Evolutionary conservation across 2,888 invertebrate species (phyloP).

Genomic region (Malthinus seriepunctatus): DNA sequence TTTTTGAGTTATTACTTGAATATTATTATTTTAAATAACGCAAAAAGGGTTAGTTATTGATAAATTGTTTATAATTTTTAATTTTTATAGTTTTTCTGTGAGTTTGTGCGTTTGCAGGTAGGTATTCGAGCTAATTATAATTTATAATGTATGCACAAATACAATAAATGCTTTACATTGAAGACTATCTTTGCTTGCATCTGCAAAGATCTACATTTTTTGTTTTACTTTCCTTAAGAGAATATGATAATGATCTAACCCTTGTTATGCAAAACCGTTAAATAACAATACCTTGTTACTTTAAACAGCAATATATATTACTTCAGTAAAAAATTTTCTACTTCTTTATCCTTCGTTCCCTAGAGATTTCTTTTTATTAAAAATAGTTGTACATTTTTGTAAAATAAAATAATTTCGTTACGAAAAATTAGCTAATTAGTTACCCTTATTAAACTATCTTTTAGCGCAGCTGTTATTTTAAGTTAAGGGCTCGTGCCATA

Average conservation of each 20-base stretch:
- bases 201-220: slow-evolving; percentile 19
- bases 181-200: slow-evolving; percentile 16
- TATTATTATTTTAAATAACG: no score
- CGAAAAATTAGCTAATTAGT: slow-evolving; percentile 1
- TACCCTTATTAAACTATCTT: slow-evolving; percentile 7
- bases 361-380: no score
- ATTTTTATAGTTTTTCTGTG: no score
- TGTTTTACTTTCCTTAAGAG: slow-evolving; percentile 17
- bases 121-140: neutral
- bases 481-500: slow-evolving; percentile 9
- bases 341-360: no score
- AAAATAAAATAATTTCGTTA: no score
- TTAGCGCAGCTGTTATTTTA: slow-evolving; percentile 10
- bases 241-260: slow-evolving; percentile 19
- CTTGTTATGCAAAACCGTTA: slow-evolving; percentile 12
- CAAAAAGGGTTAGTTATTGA: no score
- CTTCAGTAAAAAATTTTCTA: neutral
- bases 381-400: no score
- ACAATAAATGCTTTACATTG: slow-evolving; percentile 11
- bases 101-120: no score
- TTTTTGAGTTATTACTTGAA: no score
- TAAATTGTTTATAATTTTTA: no score
- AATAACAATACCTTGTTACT: slow-evolving; percentile 1
- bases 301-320: neutral
- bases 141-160: slow-evolving; percentile 21